Percentiles rank a stretch among this genome's conserved stretches.
Evolutionary conservation across 2,888 invertebrate species (phyloP).

Genomic region (Sinodicranocentrus sp.): DNA sequence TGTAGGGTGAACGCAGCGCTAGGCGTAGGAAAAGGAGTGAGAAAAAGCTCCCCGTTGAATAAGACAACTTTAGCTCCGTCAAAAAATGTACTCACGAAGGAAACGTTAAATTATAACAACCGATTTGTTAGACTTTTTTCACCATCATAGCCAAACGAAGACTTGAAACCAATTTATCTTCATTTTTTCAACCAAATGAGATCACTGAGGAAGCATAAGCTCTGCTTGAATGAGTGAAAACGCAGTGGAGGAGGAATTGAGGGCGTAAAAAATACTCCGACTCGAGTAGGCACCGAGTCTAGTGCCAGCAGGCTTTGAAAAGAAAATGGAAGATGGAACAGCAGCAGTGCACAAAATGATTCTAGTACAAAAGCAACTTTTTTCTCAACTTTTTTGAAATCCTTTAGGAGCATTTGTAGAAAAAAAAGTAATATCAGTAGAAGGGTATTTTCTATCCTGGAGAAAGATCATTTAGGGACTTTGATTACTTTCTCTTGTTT

Average conservation of each 20-base stretch:
- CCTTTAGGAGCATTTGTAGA: constrained; percentile 36
- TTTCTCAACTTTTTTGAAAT: constrained; percentile 33
- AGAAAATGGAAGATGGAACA: constrained; percentile 19
- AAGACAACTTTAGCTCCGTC: constrained; percentile 45
- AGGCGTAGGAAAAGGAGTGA: constrained; percentile 7
- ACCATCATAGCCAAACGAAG: constrained; percentile 35
- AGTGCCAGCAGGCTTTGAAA: constrained; percentile 51
- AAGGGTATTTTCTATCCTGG: constrained; percentile 12
- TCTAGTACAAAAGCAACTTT: constrained; percentile 29
- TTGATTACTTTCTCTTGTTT: constrained; percentile 36
- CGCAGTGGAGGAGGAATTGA: constrained; percentile 3
- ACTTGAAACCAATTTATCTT: constrained; percentile 68
- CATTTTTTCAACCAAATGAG: constrained; percentile 65
- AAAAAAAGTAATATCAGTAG: constrained; percentile 8
- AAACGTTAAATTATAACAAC: constrained; percentile 60
- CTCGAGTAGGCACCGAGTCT: not conserved
- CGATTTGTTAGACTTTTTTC: constrained; percentile 58
- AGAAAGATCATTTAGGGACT: constrained; percentile 45
- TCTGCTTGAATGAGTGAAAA: constrained; percentile 27
- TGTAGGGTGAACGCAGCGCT: too few species aligned
- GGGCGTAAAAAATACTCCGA: not conserved
- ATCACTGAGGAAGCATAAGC: constrained; percentile 49
- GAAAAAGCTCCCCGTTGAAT: constrained; percentile 40
- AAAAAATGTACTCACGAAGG: constrained; percentile 57
- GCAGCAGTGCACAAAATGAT: not conserved